A percentile compares a stretch with the other conserved stretches of the same genome.
phyloP scores from a whole-genome alignment of 2,113 vertebrate genomes.

The Geococcyx californianus region DNA sequence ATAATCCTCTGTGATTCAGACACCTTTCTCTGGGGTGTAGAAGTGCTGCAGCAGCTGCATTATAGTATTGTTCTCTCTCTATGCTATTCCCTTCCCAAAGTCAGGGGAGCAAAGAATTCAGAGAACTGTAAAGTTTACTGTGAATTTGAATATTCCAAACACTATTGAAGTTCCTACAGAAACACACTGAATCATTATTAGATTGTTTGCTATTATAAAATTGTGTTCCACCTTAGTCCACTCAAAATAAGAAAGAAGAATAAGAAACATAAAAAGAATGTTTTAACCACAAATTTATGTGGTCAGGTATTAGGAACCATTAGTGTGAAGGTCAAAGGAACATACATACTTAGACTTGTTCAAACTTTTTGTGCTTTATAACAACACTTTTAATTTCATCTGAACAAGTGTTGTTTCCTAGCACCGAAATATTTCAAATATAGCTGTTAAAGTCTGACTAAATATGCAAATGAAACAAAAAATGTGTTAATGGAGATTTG shows the following conservation, averaged over 20 bases:
- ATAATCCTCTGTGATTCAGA: not conserved
- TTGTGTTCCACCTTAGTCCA: not conserved
- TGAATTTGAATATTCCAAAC: not conserved
- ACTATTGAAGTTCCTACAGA: not conserved
- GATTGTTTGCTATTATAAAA: not conserved
- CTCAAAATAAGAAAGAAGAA: not conserved
- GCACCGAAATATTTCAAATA: not conserved
- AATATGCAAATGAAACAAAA: not conserved
- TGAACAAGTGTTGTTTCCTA: not conserved
- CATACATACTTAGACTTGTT: not conserved
- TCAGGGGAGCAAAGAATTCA: not conserved
- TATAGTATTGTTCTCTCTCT: fast-evolving
- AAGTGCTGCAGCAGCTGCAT: not conserved
- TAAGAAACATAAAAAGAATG: not conserved
- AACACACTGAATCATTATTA: not conserved
- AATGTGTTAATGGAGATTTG: fast-evolving
- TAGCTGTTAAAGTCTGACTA: not conserved
- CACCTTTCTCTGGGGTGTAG: not conserved
- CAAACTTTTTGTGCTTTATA: not conserved
- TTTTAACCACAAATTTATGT: not conserved
- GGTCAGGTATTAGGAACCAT: not conserved
- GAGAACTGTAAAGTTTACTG: not conserved
- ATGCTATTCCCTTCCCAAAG: not conserved
- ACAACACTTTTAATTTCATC: not conserved
- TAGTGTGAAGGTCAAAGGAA: not conserved